Conservation (phyloP, 2,113 vertebrate genomes). For the Cryptomyrus ogoouensis region DNA sequence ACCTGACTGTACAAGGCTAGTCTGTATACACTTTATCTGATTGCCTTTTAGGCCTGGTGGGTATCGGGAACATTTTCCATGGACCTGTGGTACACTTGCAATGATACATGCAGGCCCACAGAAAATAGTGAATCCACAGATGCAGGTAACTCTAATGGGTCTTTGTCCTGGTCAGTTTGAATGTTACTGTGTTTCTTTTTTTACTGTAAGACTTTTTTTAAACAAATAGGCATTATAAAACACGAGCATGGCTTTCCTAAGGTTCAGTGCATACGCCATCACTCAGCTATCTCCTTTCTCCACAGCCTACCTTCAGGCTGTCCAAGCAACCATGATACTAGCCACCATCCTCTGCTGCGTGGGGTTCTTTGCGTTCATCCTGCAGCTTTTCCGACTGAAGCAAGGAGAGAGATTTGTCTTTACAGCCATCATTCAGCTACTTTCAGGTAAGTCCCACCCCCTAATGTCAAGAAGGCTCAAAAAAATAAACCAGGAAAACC, state of each 20-base stretch:
- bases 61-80: conserved; percentile 32
- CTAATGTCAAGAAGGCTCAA: background rate
- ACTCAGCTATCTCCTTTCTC: background rate
- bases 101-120: conserved; percentile 50
- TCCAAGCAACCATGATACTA: conserved; percentile 88
- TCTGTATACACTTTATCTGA: background rate
- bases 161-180: background rate
- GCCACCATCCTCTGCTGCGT: conserved; percentile 82
- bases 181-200: background rate
- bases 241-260: background rate
- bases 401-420: conserved; percentile 90
- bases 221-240: background rate
- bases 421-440: conserved; percentile 80
- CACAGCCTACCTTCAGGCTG: conserved; percentile 76
- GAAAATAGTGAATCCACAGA: conserved; percentile 40
- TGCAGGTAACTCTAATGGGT: conserved; percentile 38
- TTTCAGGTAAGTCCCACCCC: conserved; percentile 74
- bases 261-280: background rate
- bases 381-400: conserved; percentile 93
- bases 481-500: background rate
- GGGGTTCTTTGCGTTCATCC: conserved; percentile 82
- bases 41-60: conserved; percentile 57
- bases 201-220: background rate
- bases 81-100: conserved; percentile 65
- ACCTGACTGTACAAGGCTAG: background rate